Evolutionary conservation across 2,113 vertebrate species (phyloP).

Genomic region (Anolis carolinensis): DNA sequence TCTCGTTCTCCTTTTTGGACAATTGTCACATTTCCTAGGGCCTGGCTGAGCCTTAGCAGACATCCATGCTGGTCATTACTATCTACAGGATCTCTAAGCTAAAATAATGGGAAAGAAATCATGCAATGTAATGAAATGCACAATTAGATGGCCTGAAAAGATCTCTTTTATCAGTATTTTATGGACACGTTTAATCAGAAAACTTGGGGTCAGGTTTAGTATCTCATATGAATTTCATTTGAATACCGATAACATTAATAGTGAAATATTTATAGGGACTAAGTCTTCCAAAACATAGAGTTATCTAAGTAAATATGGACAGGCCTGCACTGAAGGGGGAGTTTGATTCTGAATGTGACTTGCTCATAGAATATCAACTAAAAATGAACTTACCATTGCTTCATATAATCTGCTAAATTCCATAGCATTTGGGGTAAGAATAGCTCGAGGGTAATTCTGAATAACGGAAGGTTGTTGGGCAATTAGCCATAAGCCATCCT

Average conservation of each 20-base stretch:
- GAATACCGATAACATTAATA: neutral
- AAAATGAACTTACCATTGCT: conserved; percentile 84
- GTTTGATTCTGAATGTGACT: neutral
- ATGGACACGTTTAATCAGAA: neutral
- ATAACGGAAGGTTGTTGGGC: conserved; percentile 90
- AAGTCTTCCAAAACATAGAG: neutral
- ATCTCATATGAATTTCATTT: neutral
- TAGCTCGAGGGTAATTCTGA: conserved; percentile 88
- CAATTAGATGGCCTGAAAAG: conserved; percentile 35
- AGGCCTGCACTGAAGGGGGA: neutral
- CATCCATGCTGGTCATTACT: conserved; percentile 79
- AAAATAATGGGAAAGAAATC: conserved; percentile 60
- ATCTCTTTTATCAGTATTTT: conserved; percentile 9
- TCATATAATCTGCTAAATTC: conserved; percentile 93
- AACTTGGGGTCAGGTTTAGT: neutral
- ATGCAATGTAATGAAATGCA: conserved; percentile 41
- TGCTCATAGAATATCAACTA: neutral
- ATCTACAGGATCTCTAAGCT: conserved; percentile 87
- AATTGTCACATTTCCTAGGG: conserved; percentile 92
- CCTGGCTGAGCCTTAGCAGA: conserved; percentile 87
- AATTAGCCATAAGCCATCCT: conserved; percentile 97
- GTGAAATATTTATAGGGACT: neutral
- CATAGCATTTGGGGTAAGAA: conserved; percentile 94
- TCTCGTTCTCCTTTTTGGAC: conserved; percentile 93
- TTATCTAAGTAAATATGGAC: neutral